Conservation (phyloP, 53 echinoderm and acorn worm species). For the Mesocentrotus franciscanus region DNA sequence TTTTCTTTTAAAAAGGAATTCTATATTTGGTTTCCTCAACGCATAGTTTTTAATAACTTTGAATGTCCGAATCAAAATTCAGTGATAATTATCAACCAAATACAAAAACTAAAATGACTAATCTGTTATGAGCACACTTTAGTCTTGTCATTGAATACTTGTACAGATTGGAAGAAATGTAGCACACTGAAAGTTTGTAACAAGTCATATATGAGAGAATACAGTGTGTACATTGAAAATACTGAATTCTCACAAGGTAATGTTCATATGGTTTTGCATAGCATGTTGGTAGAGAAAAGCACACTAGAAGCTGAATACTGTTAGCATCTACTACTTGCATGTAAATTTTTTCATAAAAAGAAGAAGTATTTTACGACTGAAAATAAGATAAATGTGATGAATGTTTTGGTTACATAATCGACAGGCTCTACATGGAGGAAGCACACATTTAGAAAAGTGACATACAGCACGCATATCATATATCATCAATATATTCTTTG, state of each 20-base stretch:
- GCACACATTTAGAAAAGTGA: slow-evolving; percentile 33
- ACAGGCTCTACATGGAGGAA: not conserved
- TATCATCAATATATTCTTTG: slow-evolving; percentile 56
- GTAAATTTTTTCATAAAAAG: not conserved
- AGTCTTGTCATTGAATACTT: not conserved
- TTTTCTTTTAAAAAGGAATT: not conserved
- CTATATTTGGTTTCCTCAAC: not conserved
- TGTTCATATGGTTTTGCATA: not conserved
- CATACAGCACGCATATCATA: slow-evolving; percentile 20
- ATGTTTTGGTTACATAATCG: not conserved
- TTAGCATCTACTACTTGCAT: not conserved
- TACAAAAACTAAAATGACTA: not conserved
- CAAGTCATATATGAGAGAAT: not conserved
- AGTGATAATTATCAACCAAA: not conserved
- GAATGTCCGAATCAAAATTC: not conserved
- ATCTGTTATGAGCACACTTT: not conserved
- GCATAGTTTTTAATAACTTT: not conserved
- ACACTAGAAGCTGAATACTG: slow-evolving; percentile 32
- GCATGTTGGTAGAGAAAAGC: not conserved
- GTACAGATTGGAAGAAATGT: not conserved
- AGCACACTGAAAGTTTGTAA: not conserved
- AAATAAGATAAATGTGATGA: not conserved
- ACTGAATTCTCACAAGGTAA: not conserved
- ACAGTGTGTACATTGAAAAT: not conserved
- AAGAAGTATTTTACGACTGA: not conserved